Conservation (phyloP, 2,113 vertebrate genomes). For the Corapipo altera region DNA sequence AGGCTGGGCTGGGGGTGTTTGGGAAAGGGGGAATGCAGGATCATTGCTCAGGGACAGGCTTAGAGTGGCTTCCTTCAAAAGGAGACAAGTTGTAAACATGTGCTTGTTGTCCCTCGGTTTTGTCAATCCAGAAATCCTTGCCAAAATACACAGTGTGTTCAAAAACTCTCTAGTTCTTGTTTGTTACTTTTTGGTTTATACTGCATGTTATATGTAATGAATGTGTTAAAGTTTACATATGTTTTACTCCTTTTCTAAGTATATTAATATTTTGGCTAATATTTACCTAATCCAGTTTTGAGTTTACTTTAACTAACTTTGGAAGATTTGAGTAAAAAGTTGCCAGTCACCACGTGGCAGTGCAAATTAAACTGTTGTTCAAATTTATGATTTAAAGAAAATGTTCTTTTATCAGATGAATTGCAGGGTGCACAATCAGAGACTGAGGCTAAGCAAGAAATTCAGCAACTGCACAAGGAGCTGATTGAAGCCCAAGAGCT, state of each 20-base stretch:
- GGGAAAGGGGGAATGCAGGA: rapidly evolving
- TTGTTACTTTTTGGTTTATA: not conserved
- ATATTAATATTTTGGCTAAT: slow-evolving; percentile 62
- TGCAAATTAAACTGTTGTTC: slow-evolving; percentile 44
- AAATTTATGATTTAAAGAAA: slow-evolving; percentile 69
- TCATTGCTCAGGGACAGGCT: not conserved
- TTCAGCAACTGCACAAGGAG: slow-evolving; percentile 90
- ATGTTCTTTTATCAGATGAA: slow-evolving; percentile 85
- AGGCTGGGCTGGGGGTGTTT: not conserved
- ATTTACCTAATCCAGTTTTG: slow-evolving; percentile 54
- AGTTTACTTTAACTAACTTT: slow-evolving; percentile 44
- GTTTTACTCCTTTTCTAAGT: not conserved
- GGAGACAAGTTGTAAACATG: not conserved
- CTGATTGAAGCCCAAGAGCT: slow-evolving; percentile 94
- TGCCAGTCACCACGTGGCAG: not conserved
- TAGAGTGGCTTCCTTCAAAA: not conserved
- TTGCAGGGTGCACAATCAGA: slow-evolving; percentile 87
- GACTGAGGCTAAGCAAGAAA: slow-evolving; percentile 90
- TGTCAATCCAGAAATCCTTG: not conserved
- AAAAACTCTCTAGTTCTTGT: not conserved
- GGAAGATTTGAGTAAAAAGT: slow-evolving; percentile 17
- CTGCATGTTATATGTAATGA: not conserved
- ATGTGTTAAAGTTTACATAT: not conserved
- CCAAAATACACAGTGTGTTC: not conserved
- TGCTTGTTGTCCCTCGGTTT: not conserved